Evolutionary conservation across 1,140 invertebrate genomes (phyloP).

Genomic region (Diorhabda elongata): DNA sequence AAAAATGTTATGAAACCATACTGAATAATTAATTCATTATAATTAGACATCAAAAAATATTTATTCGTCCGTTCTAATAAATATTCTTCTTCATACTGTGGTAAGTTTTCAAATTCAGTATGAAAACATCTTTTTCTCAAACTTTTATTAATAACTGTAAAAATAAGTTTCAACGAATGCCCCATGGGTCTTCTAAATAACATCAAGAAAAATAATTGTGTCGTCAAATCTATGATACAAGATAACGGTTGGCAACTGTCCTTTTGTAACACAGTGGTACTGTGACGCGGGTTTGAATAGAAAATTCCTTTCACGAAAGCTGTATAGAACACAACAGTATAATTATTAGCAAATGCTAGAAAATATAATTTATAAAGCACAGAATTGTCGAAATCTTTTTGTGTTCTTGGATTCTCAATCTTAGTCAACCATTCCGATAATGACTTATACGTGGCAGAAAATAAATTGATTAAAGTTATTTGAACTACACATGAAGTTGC

Average conservation of each 20-base stretch:
- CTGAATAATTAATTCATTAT: slow-evolving; percentile 62
- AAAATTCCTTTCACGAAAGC: slow-evolving; percentile 82
- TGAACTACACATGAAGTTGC: too few species aligned
- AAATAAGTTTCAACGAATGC: slow-evolving; percentile 17
- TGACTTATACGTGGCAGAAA: too few species aligned
- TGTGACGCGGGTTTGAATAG: too few species aligned
- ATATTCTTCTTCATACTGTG: slow-evolving; percentile 39
- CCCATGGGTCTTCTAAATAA: slow-evolving; percentile 26
- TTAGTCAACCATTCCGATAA: too few species aligned
- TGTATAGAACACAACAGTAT: slow-evolving; percentile 95
- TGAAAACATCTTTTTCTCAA: background rate
- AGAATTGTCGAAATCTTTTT: slow-evolving; percentile 83
- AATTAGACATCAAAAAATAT: slow-evolving; percentile 31
- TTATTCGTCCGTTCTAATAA: slow-evolving; percentile 20
- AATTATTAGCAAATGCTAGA: slow-evolving; percentile 96
- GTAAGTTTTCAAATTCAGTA: slow-evolving; percentile 12
- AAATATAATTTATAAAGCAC: slow-evolving; percentile 94
- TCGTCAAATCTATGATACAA: slow-evolving; percentile 30
- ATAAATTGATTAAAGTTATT: too few species aligned
- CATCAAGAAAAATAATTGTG: slow-evolving; percentile 31
- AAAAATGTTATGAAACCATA: slow-evolving; percentile 84
- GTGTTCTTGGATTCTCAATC: slow-evolving; percentile 2
- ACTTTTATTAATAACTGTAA: slow-evolving; percentile 13
- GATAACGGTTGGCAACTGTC: slow-evolving; percentile 31
- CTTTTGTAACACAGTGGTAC: background rate